Base-by-base conservation (phyloP, 1,140 invertebrate genomes). In the Ptiloglossa arizonensis region DNA sequence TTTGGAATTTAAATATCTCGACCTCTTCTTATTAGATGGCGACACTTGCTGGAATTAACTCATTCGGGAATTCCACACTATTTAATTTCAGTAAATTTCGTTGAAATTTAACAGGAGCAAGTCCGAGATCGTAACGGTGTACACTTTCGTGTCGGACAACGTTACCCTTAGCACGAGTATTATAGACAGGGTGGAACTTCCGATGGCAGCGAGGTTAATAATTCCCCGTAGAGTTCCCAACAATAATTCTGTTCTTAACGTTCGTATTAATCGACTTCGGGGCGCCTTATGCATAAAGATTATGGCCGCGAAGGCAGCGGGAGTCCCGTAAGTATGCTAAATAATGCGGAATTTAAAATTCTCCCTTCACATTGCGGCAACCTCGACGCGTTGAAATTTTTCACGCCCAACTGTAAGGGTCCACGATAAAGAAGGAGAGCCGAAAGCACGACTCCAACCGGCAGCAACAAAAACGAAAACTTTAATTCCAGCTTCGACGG, bases 241-340 rank as follows among this genome's bases (percentile, higher is more conserved):
- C 66, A 60, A 70, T 52, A 76, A 70, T 60, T 76, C 2, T 46
- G 6, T 35, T 41, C 41, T 70, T 70, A 69, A 62, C 67, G 46
- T 50, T 52, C 54, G 22, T 70, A 77, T 77, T 60, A 83, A 83
- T 83, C 64, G 75, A 59, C 59, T 44, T 19, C n/a, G 38, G 24
- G 50, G 52, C 59, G 67, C 48, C 80, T 87, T 87, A 86, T 86
- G 75, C 79, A 81, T 84, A 81, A 87, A 86, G 83, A 86, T 86
- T 67, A 69, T 75, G 57, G 52, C 29, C 22, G 19, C 56, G 38
- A 29, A 80, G 29, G 46, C 46, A 50, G 46, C 35, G 54, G 15
- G 22, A 48, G 66, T 69, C 41, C 66, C 69, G 54, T 75, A 87
- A 85, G 54, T 87, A 87, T 87, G 86, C 85, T 83, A 85, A 87